These are phyloP conservation scores for Lasioglossum lativentre DNA, from an alignment of 2,888 invertebrate genomes.

Conservation along the genomic window DNA sequence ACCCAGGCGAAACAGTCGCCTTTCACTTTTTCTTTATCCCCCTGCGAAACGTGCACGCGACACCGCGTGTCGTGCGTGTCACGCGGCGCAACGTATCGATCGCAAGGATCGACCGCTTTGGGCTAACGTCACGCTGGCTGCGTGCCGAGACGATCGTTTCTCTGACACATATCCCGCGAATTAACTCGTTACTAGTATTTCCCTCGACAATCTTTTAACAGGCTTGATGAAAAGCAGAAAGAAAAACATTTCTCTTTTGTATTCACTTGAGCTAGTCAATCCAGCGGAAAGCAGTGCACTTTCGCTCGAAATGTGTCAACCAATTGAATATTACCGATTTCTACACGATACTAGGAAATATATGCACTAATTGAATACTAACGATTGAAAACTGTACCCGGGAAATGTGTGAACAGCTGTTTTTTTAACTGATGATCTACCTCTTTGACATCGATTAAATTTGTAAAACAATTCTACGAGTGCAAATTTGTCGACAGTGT, in stretches of 20 bases:
- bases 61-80: neutral
- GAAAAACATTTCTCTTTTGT: neutral
- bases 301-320: neutral
- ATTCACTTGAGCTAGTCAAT: neutral
- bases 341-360: no score
- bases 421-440: no score
- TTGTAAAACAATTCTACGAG: no score
- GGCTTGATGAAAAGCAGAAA: neutral
- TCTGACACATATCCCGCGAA: neutral
- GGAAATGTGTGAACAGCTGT: no score
- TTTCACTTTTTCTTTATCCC: constrained; percentile 17
- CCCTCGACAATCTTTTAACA: neutral
- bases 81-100: constrained; percentile 1
- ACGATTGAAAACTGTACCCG: no score
- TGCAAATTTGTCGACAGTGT: no score
- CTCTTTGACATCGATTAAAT: no score
- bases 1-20: neutral
- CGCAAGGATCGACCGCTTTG: constrained; percentile 14
- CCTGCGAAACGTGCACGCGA: constrained; percentile 2
- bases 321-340: no score
- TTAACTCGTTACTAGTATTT: neutral
- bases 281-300: neutral
- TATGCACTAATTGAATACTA: no score
- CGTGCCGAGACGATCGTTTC: constrained; percentile 4
- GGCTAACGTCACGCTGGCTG: neutral